Evolutionary conservation across 92 coral and sea anemone genomes (phyloP), one percentile per base, ranked within the genome.

Genomic region (Galaxea fascicularis): DNA sequence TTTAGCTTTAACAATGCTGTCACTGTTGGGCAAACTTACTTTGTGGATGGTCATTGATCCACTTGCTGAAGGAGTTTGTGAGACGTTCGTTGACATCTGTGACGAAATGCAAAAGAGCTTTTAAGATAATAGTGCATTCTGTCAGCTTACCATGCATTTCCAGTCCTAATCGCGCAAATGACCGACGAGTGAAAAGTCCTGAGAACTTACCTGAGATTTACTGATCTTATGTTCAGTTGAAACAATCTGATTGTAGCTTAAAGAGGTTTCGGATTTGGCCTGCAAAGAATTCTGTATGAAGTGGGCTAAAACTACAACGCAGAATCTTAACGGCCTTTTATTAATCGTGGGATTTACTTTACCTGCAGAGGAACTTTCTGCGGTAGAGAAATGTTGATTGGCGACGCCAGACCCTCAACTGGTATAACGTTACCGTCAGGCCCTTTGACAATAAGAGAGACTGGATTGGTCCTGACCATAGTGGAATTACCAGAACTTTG

Each of bases 401-500:
- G 85, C 18, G 95, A 86, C 13, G 78, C 58, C 45, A 95, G 89
- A 28, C 84, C 92, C 60, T 81, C 76, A 21, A 95, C 78, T 18
- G 84, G 66, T 5, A 95, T 41, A 8, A 63, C 89, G 2, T 86
- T 69, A 14, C 92, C 87, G 44, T 82, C 82, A 4, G 83, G 58
- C 11, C 86, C 91, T 70, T 89, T 89, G 15, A 95, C 80, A 41
- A 91, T 88, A 72, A 95, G 77, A 25, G 98, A 91, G 60, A 94
- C 39, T 14, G 94, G 80, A 21, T 89, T 78, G 27, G 98, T 87
- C 18, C 85, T 89, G 74, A 95, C 84, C 76, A 69, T 68, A 2
- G 47, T 58, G 49, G 94, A 93, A 17, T 93, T 87, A 53, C 84
- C 62, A 51, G 89, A 89, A 6, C 93, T 82, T 22, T 82, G 87